Percentiles rank a stretch among this genome's conserved stretches.
These are phyloP conservation scores for Siderastrea siderea DNA, from an alignment of 92 coral and sea anemone genomes.

Conservation along the genomic window DNA sequence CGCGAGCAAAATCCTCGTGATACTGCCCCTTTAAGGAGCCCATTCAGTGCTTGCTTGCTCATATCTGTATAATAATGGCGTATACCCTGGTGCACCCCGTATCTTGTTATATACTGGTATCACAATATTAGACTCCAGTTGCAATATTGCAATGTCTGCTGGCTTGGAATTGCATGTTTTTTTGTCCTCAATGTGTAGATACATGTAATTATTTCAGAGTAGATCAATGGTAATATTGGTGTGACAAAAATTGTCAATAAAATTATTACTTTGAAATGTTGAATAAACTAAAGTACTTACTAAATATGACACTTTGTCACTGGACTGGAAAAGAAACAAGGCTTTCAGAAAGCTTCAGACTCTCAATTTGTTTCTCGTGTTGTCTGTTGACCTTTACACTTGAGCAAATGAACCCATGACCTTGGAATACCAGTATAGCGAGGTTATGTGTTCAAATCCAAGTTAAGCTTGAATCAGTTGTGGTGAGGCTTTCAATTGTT, in stretches of 20 bases:
- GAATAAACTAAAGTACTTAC: conserved; percentile 26
- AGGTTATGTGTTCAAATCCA: no score
- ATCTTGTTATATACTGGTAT: not conserved
- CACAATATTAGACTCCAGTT: no score
- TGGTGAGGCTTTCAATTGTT: no score
- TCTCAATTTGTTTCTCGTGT: not conserved
- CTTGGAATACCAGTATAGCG: no score
- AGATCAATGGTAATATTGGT: not conserved
- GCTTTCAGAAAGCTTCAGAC: conserved; percentile 19
- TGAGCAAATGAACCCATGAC: no score
- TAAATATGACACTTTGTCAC: not conserved
- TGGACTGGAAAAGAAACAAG: not conserved
- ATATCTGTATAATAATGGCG: not conserved
- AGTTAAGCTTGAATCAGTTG: no score
- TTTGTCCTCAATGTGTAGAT: conserved; percentile 9
- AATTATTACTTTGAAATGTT: conserved; percentile 7
- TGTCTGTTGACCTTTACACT: not conserved
- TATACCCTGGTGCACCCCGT: no score
- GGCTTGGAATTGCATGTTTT: not conserved
- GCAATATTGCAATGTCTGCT: not conserved
- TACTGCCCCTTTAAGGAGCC: no score
- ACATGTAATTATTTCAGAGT: not conserved
- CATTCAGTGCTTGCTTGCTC: not conserved
- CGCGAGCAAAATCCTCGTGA: no score
- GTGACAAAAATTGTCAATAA: not conserved